These are phyloP conservation scores for Leptothorax acervorum DNA, from an alignment of 2,888 invertebrate genomes.

Conservation along the genomic window DNA sequence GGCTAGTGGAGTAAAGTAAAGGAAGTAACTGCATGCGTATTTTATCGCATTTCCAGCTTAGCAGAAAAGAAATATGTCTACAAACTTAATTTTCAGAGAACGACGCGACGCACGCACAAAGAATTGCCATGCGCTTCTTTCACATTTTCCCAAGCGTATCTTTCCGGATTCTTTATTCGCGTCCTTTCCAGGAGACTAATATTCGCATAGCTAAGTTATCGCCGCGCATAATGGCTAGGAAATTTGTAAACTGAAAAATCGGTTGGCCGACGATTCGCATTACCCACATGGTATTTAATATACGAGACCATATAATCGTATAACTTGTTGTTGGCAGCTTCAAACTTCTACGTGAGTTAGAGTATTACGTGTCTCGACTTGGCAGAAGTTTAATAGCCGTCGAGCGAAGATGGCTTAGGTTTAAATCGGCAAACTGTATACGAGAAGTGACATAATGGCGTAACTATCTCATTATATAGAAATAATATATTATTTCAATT, in stretches of 20 bases:
- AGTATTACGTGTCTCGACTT: slow-evolving; percentile 49
- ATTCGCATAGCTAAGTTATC: background rate
- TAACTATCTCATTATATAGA: background rate
- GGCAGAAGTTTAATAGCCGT: slow-evolving; percentile 44
- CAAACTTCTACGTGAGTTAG: slow-evolving; percentile 30
- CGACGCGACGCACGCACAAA: slow-evolving; percentile 7
- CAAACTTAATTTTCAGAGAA: background rate
- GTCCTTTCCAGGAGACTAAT: background rate
- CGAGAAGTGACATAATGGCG: slow-evolving; percentile 3
- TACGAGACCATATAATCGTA: slow-evolving; percentile 10
- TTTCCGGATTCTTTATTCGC: background rate
- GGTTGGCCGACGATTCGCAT: background rate
- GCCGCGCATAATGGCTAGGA: background rate
- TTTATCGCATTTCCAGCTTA: background rate
- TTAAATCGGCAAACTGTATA: slow-evolving; percentile 41
- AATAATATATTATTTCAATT: background rate
- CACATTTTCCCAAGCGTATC: background rate
- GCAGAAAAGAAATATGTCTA: background rate
- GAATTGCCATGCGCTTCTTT: background rate
- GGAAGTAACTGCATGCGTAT: background rate
- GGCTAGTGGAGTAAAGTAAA: background rate
- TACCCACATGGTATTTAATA: background rate
- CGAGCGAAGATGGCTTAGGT: slow-evolving; percentile 33
- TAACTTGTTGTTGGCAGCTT: slow-evolving; percentile 37
- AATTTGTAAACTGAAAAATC: slow-evolving; percentile 16